Conservation (phyloP, 2,113 vertebrate species). For the Melanocharis versteri region DNA sequence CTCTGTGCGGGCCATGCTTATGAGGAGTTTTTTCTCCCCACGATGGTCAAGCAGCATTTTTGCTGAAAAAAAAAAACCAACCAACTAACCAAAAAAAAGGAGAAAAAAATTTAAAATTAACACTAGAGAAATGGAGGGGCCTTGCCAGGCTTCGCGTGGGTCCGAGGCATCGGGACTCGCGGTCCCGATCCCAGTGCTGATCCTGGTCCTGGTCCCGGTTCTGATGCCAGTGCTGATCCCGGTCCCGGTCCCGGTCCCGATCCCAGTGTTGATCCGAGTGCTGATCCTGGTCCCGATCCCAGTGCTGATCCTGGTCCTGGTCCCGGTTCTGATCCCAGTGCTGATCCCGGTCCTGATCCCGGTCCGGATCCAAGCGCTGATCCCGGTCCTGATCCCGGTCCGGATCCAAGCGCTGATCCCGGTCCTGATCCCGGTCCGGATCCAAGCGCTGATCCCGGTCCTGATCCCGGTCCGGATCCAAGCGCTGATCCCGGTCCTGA, state of each 20-base stretch:
- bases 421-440: neutral
- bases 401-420: neutral
- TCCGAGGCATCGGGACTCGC: fast-evolving
- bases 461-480: neutral
- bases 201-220: neutral
- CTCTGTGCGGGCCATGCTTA: fast-evolving
- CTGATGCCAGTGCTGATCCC: too few relatives aligned
- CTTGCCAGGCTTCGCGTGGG: fast-evolving
- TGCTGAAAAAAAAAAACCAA: neutral
- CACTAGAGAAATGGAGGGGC: too few relatives aligned
- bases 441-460: neutral
- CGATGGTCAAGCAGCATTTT: too few relatives aligned
- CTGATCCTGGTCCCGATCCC: fast-evolving
- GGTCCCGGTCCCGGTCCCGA: neutral
- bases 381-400: neutral
- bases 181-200: neutral
- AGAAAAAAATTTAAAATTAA: neutral
- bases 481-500: neutral
- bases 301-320: fast-evolving
- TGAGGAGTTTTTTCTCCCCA: neutral
- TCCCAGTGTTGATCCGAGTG: neutral
- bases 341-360: neutral
- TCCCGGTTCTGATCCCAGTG: neutral
- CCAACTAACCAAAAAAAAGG: neutral
- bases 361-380: neutral